phyloP scores from a whole-genome alignment of 2,888 invertebrate species.

The Lysandra coridon region DNA sequence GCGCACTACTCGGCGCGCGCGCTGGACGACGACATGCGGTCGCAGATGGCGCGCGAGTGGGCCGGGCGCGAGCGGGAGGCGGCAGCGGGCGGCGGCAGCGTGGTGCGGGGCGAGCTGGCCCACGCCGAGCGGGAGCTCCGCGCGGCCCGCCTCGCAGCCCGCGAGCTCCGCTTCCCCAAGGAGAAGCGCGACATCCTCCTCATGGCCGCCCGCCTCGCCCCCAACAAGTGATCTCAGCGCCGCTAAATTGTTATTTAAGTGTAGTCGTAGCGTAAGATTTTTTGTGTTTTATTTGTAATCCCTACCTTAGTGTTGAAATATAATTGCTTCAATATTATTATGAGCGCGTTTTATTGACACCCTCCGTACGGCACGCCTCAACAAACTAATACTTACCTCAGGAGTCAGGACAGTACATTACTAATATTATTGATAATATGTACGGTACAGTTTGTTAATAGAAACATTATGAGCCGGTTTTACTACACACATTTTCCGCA shows the following conservation, averaged over 20 bases:
- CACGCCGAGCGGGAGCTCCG: slow-evolving; percentile 92
- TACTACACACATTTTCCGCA: not conserved
- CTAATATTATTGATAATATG: no score
- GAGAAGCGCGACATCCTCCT: slow-evolving; percentile 97
- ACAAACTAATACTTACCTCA: no score
- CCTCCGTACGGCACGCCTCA: not conserved
- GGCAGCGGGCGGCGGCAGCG: slow-evolving; percentile 71
- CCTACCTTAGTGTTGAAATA: slow-evolving; percentile 23
- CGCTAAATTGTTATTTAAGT: slow-evolving; percentile 66
- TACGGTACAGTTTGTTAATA: not conserved
- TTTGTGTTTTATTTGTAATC: slow-evolving; percentile 55
- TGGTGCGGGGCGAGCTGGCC: slow-evolving; percentile 89
- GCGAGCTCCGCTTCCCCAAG: slow-evolving; percentile 95
- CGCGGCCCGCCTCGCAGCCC: slow-evolving; percentile 91
- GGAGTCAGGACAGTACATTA: no score
- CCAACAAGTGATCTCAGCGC: slow-evolving; percentile 70
- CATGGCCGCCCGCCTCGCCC: slow-evolving; percentile 91
- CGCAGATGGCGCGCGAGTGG: slow-evolving; percentile 98
- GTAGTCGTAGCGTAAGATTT: slow-evolving; percentile 68
- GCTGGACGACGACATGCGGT: slow-evolving; percentile 96
- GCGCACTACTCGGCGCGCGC: slow-evolving; percentile 96
- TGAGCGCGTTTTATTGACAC: not conserved
- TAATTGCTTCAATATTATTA: slow-evolving; percentile 24
- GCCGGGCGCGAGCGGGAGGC: slow-evolving; percentile 84
- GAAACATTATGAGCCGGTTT: not conserved